These are phyloP conservation scores for Champsocephalus gunnari DNA, from an alignment of 2,797 vertebrate species.

Conservation along the genomic window DNA sequence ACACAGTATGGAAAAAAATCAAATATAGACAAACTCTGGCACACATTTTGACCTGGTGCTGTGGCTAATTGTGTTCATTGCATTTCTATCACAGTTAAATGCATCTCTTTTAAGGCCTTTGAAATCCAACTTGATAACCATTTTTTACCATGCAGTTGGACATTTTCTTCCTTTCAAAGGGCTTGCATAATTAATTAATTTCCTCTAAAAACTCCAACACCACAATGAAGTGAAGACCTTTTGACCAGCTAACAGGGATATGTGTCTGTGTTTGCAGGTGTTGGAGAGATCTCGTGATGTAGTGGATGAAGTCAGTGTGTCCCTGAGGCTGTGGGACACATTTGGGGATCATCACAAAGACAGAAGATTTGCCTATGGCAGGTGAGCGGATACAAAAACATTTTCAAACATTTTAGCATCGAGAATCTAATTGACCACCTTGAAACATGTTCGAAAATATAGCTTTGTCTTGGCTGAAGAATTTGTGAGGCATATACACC, in stretches of 20 bases:
- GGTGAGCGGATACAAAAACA: conserved; percentile 76
- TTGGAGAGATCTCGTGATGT: conserved; percentile 91
- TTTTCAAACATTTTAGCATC: conserved; percentile 26
- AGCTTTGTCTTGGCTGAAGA: conserved; percentile 31
- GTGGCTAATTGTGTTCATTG: neutral
- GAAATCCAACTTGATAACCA: neutral
- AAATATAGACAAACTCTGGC: conserved; percentile 38
- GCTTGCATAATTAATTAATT: conserved; percentile 32
- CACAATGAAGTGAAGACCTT: conserved; percentile 14
- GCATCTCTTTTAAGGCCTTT: neutral
- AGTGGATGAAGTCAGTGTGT: conserved; percentile 91
- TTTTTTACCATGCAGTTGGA: conserved; percentile 4
- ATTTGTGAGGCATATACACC: conserved; percentile 39
- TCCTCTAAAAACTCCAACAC: conserved; percentile 27
- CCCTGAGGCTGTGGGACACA: conserved; percentile 90
- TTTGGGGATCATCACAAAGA: conserved; percentile 93
- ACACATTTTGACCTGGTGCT: conserved; percentile 13
- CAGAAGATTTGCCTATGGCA: conserved; percentile 90
- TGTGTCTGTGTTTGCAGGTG: conserved; percentile 79
- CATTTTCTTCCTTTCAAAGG: neutral
- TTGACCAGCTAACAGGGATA: conserved; percentile 20
- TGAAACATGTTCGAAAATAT: conserved; percentile 29
- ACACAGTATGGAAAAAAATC: conserved; percentile 26
- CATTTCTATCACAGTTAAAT: conserved; percentile 2
- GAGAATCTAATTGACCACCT: conserved; percentile 50